Percentiles rank a stretch among this genome's conserved stretches.
These are phyloP conservation scores for Babyrousa celebensis DNA, from an alignment of 2,797 vertebrate genomes.

Conservation along the genomic window DNA sequence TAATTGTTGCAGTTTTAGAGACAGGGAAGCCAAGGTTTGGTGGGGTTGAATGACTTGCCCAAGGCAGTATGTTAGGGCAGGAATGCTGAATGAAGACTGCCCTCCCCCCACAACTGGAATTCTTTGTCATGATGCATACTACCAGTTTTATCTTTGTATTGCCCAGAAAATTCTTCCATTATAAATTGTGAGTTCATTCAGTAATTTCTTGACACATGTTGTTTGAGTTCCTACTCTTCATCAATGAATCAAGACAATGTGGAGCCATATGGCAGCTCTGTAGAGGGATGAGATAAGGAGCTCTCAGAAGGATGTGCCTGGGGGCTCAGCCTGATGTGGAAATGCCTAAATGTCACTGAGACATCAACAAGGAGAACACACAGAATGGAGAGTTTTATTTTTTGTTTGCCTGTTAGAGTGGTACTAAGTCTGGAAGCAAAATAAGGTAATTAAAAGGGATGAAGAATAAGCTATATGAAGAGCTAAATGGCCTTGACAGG, in stretches of 20 bases:
- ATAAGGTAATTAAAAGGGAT: not conserved
- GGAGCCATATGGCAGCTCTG: not conserved
- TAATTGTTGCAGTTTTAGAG: not conserved
- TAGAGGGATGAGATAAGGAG: not conserved
- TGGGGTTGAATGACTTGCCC: not conserved
- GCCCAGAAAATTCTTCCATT: not conserved
- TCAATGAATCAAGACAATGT: not conserved
- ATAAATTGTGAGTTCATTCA: not conserved
- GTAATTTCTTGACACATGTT: constrained; percentile 52
- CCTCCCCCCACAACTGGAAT: too few relatives aligned
- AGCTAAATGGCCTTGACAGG: not conserved
- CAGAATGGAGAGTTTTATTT: not conserved
- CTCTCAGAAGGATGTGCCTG: not conserved
- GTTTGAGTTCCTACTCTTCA: not conserved
- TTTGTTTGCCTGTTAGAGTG: not conserved
- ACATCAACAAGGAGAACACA: not conserved
- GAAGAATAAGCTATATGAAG: not conserved
- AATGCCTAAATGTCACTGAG: not conserved
- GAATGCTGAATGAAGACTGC: not conserved
- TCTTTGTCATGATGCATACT: too few relatives aligned
- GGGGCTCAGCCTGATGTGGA: not conserved
- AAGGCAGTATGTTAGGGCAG: too few relatives aligned
- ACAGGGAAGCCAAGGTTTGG: not conserved
- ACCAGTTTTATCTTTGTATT: not conserved
- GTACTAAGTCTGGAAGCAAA: not conserved